These are phyloP conservation scores for Onthophagus taurus DNA, from an alignment of 1,140 invertebrate genomes.

Conservation along the genomic window DNA sequence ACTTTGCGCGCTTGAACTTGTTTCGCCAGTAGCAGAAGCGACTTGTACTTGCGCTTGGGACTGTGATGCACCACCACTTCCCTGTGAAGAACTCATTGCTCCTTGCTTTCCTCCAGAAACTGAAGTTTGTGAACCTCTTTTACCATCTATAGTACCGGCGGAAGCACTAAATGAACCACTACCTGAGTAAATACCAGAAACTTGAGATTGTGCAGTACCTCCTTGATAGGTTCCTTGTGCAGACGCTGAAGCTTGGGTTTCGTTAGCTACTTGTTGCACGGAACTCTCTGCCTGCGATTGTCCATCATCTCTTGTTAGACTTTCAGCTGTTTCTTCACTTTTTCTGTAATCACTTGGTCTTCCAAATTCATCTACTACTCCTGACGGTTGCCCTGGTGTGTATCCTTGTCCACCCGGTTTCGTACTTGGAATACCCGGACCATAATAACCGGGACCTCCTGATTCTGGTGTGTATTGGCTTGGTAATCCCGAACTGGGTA, in stretches of 20 bases:
- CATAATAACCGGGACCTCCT: no score
- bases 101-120: slow-evolving; percentile 64
- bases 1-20: slow-evolving; percentile 63
- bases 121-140: slow-evolving; percentile 61
- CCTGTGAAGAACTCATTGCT: slow-evolving; percentile 62
- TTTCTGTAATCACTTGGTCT: not conserved
- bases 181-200: slow-evolving; percentile 65
- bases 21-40: slow-evolving; percentile 58
- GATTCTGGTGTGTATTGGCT: no score
- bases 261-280: slow-evolving; percentile 55
- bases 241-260: slow-evolving; percentile 61
- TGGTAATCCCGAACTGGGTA: no score
- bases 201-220: slow-evolving; percentile 67
- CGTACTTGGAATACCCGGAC: no score
- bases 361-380: slow-evolving; percentile 8
- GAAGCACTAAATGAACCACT: slow-evolving; percentile 70
- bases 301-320: slow-evolving; percentile 42
- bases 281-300: slow-evolving; percentile 67
- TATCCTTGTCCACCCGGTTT: no score
- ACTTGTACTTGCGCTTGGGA: slow-evolving; percentile 69
- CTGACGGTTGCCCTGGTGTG: no score
- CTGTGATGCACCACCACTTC: slow-evolving; percentile 58
- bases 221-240: slow-evolving; percentile 62
- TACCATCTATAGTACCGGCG: slow-evolving; percentile 65
- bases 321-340: slow-evolving; percentile 3